A percentile compares a stretch with the other conserved stretches of the same genome.
These are phyloP conservation scores for Aquatica leii DNA, from an alignment of 2,888 invertebrate species.

Conservation along the genomic window DNA sequence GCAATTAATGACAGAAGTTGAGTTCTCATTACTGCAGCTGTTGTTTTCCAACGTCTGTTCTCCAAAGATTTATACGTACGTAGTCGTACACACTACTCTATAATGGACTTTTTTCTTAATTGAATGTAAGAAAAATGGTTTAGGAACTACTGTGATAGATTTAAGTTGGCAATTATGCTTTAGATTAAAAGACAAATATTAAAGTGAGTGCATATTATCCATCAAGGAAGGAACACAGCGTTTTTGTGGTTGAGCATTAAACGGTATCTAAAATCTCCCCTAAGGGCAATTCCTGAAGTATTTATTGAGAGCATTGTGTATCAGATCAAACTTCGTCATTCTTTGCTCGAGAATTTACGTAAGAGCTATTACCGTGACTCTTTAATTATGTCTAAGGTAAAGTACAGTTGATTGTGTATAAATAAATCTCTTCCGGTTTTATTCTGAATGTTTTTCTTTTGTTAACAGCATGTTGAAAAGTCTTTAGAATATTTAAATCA, in stretches of 20 bases:
- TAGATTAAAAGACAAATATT: no score
- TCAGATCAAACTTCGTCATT: constrained; percentile 29
- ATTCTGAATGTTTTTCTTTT: no score
- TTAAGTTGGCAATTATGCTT: not conserved
- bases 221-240: constrained; percentile 28
- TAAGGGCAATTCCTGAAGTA: constrained; percentile 29
- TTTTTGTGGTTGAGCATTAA: constrained; percentile 25
- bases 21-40: constrained; percentile 31
- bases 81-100: constrained; percentile 19
- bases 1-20: constrained; percentile 28
- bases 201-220: constrained; percentile 19
- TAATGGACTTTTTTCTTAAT: constrained; percentile 23
- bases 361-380: constrained; percentile 24
- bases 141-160: constrained; percentile 7
- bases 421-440: constrained; percentile 1
- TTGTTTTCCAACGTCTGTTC: constrained; percentile 26
- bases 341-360: constrained; percentile 8
- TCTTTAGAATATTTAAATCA: no score
- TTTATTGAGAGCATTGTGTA: constrained; percentile 29
- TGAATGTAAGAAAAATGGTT: constrained; percentile 25
- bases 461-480: not conserved
- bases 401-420: not conserved
- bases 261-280: constrained; percentile 29
- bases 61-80: constrained; percentile 28
- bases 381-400: constrained; percentile 16